Conservation (phyloP, 2,797 vertebrate genomes). For the Eremophila alpestris region DNA sequence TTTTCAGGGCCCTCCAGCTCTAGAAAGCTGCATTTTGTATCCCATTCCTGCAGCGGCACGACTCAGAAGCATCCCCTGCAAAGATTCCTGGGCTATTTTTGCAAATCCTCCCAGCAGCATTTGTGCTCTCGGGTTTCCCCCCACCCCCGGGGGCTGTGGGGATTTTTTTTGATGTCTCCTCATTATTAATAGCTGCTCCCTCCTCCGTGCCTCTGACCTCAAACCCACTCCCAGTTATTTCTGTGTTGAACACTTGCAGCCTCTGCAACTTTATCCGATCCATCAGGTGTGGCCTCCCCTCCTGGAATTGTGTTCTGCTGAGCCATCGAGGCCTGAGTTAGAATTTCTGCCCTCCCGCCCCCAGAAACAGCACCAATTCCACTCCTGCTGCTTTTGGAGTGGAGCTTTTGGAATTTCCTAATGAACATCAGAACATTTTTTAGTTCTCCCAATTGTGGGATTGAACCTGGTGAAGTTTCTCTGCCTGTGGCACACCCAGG, state of each 20-base stretch:
- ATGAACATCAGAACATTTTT: neutral
- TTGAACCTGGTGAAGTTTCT: neutral
- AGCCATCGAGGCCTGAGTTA: neutral
- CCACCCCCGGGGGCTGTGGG: neutral
- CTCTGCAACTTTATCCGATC: slow-evolving; percentile 45
- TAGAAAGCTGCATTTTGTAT: slow-evolving; percentile 27
- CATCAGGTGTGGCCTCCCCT: neutral
- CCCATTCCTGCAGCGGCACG: neutral
- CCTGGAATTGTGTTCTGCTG: neutral
- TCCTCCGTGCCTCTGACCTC: slow-evolving; percentile 40
- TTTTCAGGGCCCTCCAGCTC: neutral
- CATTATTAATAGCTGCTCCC: slow-evolving; percentile 61
- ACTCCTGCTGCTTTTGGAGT: neutral
- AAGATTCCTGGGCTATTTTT: slow-evolving; percentile 55
- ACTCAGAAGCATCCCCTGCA: slow-evolving; percentile 14
- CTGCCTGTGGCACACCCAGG: neutral
- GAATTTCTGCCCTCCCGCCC: neutral
- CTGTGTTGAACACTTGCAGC: slow-evolving; percentile 47
- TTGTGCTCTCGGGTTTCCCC: slow-evolving; percentile 35
- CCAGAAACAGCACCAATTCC: neutral
- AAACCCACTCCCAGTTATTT: slow-evolving; percentile 53
- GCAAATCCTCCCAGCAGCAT: neutral
- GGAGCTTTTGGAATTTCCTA: neutral
- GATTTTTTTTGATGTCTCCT: slow-evolving; percentile 19
- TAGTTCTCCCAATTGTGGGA: neutral